Conservation (phyloP, 92 coral and sea anemone species). For the Ricordea florida region DNA sequence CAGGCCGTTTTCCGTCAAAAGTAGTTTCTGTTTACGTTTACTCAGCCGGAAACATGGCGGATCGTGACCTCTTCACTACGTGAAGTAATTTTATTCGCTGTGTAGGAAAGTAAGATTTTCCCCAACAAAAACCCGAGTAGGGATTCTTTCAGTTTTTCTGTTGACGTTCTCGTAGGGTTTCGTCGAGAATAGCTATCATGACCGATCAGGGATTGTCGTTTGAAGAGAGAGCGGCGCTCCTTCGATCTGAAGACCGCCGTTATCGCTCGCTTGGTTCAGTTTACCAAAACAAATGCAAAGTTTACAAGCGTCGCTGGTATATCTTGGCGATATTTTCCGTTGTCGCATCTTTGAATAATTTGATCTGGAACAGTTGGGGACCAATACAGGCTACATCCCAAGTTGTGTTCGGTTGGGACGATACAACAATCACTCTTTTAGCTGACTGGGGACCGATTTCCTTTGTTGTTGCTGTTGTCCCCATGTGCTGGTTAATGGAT, state of each 20-base stretch:
- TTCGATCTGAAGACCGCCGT: constrained; percentile 72
- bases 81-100: too few relatives aligned
- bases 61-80: too few relatives aligned
- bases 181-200: background rate
- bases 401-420: constrained; percentile 90
- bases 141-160: too few relatives aligned
- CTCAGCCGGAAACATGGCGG: too few relatives aligned
- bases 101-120: too few relatives aligned
- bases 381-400: constrained; percentile 94
- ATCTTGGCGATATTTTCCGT: constrained; percentile 74
- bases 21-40: too few relatives aligned
- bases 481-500: constrained; percentile 97
- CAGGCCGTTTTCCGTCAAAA: too few relatives aligned
- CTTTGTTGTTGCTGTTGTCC: constrained; percentile 81
- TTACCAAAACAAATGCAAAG: constrained; percentile 76
- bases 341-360: constrained; percentile 80
- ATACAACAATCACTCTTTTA: constrained; percentile 74
- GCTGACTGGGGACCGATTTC: constrained; percentile 99
- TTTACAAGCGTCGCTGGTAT: constrained; percentile 94
- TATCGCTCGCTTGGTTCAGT: constrained; percentile 76
- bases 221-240: constrained; percentile 77
- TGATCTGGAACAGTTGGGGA: constrained; percentile 97
- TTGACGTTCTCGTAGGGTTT: too few relatives aligned
- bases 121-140: too few relatives aligned
- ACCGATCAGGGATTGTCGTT: constrained; percentile 58